These are phyloP conservation scores for Theodoxus fluviatilis DNA, from an alignment of 2,888 invertebrate genomes.

Conservation along the genomic window DNA sequence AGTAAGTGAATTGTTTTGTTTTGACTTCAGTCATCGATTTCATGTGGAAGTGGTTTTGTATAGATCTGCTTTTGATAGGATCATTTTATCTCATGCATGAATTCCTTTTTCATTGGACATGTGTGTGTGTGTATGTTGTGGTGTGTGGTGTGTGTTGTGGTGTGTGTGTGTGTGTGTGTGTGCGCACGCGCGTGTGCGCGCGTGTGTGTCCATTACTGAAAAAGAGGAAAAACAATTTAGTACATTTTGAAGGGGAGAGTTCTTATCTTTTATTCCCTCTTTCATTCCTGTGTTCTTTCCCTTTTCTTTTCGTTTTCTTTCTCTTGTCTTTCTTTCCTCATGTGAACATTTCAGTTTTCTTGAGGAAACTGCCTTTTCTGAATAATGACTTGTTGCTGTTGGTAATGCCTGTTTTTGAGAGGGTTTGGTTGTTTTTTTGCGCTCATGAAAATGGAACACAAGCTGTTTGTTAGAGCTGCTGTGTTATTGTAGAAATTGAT, in stretches of 20 bases:
- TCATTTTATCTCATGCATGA: not conserved
- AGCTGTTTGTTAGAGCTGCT: too few relatives aligned
- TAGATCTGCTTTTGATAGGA: not conserved
- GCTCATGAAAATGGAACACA: not conserved
- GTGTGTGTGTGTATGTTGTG: not conserved
- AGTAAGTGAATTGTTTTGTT: slow-evolving; percentile 38
- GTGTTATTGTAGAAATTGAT: too few relatives aligned
- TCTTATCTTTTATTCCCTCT: not conserved
- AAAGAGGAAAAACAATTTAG: not conserved
- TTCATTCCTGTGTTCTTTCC: too few relatives aligned
- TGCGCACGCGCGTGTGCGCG: not conserved
- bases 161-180: not conserved
- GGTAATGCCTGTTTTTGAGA: not conserved
- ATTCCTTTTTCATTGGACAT: not conserved
- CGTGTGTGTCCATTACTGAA: not conserved
- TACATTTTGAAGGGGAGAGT: not conserved
- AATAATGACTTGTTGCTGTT: not conserved
- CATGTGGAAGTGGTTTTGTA: not conserved
- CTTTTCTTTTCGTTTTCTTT: too few relatives aligned
- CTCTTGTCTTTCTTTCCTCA: too few relatives aligned
- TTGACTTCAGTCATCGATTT: too few relatives aligned
- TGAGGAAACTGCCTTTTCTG: not conserved
- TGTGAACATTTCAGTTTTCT: too few relatives aligned
- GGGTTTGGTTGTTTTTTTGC: not conserved
- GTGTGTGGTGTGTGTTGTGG: not conserved